Evolutionary conservation across 2,888 invertebrate genomes (phyloP), one percentile per base, ranked within the genome.

Genomic region (Microplitis deprimator): DNA sequence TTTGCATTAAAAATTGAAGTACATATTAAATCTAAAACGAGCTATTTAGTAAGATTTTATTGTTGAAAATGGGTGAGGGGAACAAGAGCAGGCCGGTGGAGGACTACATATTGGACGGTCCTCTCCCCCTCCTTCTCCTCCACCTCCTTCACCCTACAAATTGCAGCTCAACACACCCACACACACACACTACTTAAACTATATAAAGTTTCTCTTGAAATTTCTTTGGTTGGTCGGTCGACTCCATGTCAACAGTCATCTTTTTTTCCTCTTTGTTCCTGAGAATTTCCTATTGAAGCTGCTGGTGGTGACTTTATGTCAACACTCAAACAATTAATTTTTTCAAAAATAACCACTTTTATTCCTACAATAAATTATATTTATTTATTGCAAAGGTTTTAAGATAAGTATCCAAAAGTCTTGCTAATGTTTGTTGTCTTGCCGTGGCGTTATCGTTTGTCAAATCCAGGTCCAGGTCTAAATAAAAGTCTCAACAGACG

Each of bases 361-460:
- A 29, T 29, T 29, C 29, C 29, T 29, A 29, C 29, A 4, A 29
- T 29, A 29, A 29, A 29, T 29, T 29, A 29, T 29, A 29, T 29
- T 29, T 29, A 29, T 29, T 29, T 29, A 29, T 29, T 29, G 4
- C 29, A 4, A 29, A 29, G 29, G 29, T 3, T 29, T 29, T 3
- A 29, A 29, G 29, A 20, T 20, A 20, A 20, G 29, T 29, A 29
- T 29, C 29, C 4, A 29, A 29, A 29, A 29, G 29, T 29, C 29
- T 29, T 29, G 29, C 4, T 29, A 29, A 29, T 29, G 29, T 29
- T 29, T 29, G 29, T 29, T 29, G 29, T 29, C 3, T 29, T 29
- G 81, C 81, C 82, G 75, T 78, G 50, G 64, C 82, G 86, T 86
- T 87, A 86, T 86, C 87, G 86, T 87, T 86, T 86, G 86, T 87